phyloP scores from a whole-genome alignment of 2,888 invertebrate species.

The Arctia plantaginis region DNA sequence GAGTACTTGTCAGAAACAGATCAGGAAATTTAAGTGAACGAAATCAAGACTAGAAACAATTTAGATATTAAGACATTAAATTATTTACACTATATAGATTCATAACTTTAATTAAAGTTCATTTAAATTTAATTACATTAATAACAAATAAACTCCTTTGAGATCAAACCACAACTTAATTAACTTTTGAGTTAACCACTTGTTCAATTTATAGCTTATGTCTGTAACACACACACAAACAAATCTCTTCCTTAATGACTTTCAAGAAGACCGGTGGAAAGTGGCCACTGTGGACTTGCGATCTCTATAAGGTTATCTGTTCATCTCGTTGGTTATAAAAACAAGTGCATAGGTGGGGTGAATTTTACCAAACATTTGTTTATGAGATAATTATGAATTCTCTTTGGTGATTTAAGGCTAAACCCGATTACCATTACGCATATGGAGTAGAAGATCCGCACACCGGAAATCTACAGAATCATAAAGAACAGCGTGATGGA shows the following conservation, averaged over 20 bases:
- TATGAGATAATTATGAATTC: not conserved
- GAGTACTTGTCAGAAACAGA: not conserved
- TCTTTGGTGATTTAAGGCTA: slow-evolving; percentile 82
- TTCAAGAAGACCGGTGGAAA: too few relatives aligned
- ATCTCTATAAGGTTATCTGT: not conserved
- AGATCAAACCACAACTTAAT: not conserved
- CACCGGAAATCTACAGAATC: slow-evolving; percentile 90
- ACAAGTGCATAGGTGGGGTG: not conserved
- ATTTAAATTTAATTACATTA: too few relatives aligned
- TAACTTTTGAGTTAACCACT: not conserved
- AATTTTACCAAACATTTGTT: not conserved
- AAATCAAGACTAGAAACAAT: not conserved
- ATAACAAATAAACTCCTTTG: not conserved
- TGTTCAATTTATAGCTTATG: not conserved
- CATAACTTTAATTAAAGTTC: too few relatives aligned
- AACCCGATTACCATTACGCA: slow-evolving; percentile 91
- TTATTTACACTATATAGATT: too few relatives aligned
- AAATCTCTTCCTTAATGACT: too few relatives aligned
- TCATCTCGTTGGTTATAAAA: not conserved
- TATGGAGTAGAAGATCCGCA: slow-evolving; percentile 92
- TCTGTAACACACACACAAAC: too few relatives aligned
- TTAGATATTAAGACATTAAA: too few relatives aligned
- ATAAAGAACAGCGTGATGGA: slow-evolving; percentile 90
- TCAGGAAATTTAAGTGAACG: not conserved
- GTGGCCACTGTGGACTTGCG: not conserved